Base-by-base conservation (phyloP, 2,888 invertebrate species). In the Cataglyphis rosenhaueri region DNA sequence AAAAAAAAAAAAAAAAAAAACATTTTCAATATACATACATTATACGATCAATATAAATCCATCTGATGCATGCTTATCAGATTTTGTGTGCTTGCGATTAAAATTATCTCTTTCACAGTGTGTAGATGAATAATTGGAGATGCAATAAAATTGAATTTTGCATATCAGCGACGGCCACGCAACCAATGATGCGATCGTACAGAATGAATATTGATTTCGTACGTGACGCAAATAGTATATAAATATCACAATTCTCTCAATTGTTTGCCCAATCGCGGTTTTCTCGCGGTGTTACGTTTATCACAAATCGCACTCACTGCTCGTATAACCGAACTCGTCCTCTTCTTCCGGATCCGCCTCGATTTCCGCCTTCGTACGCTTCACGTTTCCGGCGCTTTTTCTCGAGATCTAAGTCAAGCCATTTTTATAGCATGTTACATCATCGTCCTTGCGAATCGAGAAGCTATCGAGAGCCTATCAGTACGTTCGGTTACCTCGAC, bases 261-360 rank as follows among this genome's bases (percentile, higher is more conserved):
- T 52, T 55, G 66, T 44, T n/a, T 18, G 15, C 2, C 12, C 48
- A 18, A 29, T 5, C 35, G 65, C 48, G 32, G 10, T 65, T 48
- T 18, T 6, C 48, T 18, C 48, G 18, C 8, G n/a, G 2, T 25
- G 1, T 8, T 66, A 38, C 21, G 29, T 38, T 76, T 38, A 79
- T 18, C 35, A 18, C 29, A 18, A 35, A 18, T 44, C 9, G 21
- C 52, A 97, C 97, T 97, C 95, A 98, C 98, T 97, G 93, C 95
- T 95, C n/a, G 99, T 99, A 95, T 99, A 99, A 81, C 98, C 99
- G 95, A 97, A 99, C 92, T 98, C 97, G 93, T 99, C 99, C 94
- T 98, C 98, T 89, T 96, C 95, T 92, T 99, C 99, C 18, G 96
- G 96, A 92, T 99, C 98, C 0, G 97, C 97, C 1, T 96, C 96